A percentile compares a stretch with the other conserved stretches of the same genome.
Conservation (phyloP, 2,888 invertebrate genomes). For the Zhengitettix transpicula region DNA sequence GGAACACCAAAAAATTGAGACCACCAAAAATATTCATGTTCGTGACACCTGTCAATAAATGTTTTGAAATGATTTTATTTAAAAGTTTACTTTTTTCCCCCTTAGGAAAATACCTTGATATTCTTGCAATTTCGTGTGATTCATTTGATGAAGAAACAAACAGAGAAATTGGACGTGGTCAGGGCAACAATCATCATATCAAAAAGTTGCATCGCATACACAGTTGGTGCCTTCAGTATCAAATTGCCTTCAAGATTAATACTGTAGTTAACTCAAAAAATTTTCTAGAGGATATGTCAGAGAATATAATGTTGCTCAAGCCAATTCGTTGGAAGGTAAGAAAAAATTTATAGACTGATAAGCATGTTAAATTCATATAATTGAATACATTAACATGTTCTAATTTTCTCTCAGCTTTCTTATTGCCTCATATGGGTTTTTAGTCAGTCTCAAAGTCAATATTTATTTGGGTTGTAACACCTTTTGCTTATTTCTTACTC, state of each 20-base stretch:
- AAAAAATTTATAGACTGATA: too few species aligned
- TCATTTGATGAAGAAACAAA: constrained; percentile 32
- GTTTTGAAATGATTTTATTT: neutral
- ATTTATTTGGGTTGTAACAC: too few species aligned
- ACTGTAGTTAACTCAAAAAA: constrained; percentile 34
- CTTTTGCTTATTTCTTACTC: too few species aligned
- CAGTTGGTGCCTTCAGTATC: constrained; percentile 27
- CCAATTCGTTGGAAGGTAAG: constrained; percentile 26
- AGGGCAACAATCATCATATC: constrained; percentile 24
- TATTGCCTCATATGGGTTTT: too few species aligned
- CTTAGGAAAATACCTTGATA: constrained; percentile 25
- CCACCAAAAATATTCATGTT: too few species aligned
- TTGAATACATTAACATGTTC: too few species aligned
- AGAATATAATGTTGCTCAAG: constrained; percentile 24
- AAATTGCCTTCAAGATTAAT: constrained; percentile 32
- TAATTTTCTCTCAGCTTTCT: too few species aligned
- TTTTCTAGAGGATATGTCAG: constrained; percentile 28
- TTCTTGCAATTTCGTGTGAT: constrained; percentile 34
- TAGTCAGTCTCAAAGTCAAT: too few species aligned
- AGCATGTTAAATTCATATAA: too few species aligned
- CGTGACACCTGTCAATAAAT: neutral
- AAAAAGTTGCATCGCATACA: constrained; percentile 25
- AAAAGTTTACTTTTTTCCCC: constrained; percentile 1
- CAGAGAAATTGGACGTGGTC: constrained; percentile 28
- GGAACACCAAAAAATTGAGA: too few species aligned